Evolutionary conservation across 2,113 vertebrate species (phyloP), one percentile per base, ranked within the genome.

Genomic region (Nettapus auritus): DNA sequence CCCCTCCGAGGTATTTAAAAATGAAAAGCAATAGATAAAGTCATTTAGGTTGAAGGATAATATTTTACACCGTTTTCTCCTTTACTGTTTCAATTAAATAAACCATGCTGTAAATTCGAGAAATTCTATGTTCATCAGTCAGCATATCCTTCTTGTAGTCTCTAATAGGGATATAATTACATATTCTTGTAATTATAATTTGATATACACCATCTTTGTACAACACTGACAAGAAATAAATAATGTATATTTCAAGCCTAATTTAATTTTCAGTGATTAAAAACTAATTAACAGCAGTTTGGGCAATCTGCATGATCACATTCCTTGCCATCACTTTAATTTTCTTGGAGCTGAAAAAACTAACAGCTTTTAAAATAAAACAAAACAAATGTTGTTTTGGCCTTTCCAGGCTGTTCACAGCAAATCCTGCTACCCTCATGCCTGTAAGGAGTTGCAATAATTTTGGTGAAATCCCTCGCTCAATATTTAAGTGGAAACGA

Each of bases 351-450:
- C 95, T 87, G 90, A 89, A 82, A 93, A 93, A 95, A 79, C 64
- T 71, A 92, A 84, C 95, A 96, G 94, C 93, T 96, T 97, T 92
- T 9, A 89, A 92, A 95, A 84, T 48, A 74, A 87, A 94, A 76
- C 60, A 92, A 92, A 97, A 86, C 96, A 96, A 97, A 96, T 97
- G 95, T 92, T 90, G 77, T 71, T 97, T 92, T 86, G 69, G 80
- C 70, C 66, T 92, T 92, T 64, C 69, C 94, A 93, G 86, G 68
- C 86, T 95, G 89, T 66, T 96, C 77, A 48, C 0, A 0, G 74
- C 92, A 75, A 89, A 89, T 84, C 94, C 81, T 8, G 0, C 66
- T 78, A 29, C 64, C 34, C 73, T 64, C 1, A 0, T 82, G 60
- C 69, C 34, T 93, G 29, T 25, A 48, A 86, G 69, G 14, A 90